Percentiles rank a stretch among this genome's conserved stretches.
Conservation (phyloP, 2,113 vertebrate genomes). For the Psophia crepitans region DNA sequence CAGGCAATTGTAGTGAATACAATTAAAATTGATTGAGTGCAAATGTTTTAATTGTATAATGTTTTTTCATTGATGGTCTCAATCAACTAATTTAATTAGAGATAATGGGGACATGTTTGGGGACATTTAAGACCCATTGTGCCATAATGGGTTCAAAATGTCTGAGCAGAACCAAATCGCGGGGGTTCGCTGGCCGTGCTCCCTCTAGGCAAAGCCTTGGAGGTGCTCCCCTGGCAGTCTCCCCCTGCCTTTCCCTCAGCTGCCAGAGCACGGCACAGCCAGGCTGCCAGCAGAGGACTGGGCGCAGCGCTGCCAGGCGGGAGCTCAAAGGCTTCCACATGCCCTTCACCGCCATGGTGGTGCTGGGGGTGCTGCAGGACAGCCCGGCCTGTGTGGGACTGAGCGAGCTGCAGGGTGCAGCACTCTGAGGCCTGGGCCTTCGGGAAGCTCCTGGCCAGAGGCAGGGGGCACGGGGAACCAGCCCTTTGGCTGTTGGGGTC, state of each 20-base stretch:
- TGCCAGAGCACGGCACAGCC: not conserved
- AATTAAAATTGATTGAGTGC: constrained; percentile 66
- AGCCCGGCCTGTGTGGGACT: not conserved
- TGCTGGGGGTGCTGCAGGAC: not conserved
- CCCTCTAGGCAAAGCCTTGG: not conserved
- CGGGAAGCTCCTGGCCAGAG: not conserved
- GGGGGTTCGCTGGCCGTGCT: not conserved
- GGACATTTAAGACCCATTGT: not conserved
- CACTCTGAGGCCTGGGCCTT: not conserved
- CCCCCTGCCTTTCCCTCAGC: not conserved
- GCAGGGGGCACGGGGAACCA: not conserved
- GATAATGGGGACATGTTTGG: constrained; percentile 18
- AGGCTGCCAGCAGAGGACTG: not conserved
- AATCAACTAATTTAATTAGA: constrained; percentile 31
- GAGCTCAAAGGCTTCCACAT: not conserved
- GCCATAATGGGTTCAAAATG: constrained; percentile 3
- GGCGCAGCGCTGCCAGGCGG: not conserved
- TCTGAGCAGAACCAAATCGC: not conserved
- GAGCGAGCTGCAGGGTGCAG: not conserved
- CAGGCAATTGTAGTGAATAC: not conserved
- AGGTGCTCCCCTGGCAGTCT: not conserved
- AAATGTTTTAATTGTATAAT: constrained; percentile 60
- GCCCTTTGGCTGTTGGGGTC: not conserved
- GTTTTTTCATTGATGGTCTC: constrained; percentile 42
- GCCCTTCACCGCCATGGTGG: fast-evolving